These are phyloP conservation scores for Melieria crassipennis DNA, from an alignment of 2,888 invertebrate genomes.

Conservation along the genomic window DNA sequence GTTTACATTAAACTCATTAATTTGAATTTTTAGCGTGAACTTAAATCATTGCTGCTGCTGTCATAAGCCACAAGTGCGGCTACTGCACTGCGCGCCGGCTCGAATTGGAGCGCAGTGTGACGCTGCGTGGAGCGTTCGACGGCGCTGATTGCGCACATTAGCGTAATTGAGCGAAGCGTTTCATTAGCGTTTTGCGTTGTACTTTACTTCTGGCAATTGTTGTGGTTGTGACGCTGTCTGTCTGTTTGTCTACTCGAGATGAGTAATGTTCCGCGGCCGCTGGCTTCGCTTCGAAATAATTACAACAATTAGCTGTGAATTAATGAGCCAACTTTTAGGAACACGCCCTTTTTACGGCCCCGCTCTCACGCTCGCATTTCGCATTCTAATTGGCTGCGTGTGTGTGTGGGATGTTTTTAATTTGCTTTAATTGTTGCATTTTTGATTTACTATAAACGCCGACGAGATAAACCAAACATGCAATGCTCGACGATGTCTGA, in stretches of 20 bases:
- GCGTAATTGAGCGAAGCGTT: neutral
- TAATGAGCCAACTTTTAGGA: conserved; percentile 8
- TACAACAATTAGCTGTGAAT: conserved; percentile 6
- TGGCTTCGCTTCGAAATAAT: neutral
- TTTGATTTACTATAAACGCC: too few species aligned
- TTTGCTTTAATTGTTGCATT: too few species aligned
- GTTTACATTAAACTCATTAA: conserved; percentile 27
- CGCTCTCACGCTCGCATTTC: neutral
- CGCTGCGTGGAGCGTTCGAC: too few species aligned
- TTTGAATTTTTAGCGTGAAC: conserved; percentile 13
- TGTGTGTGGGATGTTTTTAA: neutral
- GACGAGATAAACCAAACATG: too few species aligned
- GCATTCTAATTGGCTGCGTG: neutral
- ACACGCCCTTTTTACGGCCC: conserved; percentile 15
- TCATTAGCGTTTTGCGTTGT: neutral
- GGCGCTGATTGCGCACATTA: neutral
- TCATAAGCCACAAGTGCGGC: neutral
- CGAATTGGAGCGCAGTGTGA: too few species aligned
- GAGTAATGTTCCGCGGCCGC: too few species aligned
- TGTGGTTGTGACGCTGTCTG: too few species aligned
- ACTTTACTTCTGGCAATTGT: too few species aligned
- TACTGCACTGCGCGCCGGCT: too few species aligned
- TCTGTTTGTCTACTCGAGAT: too few species aligned
- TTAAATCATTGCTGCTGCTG: conserved; percentile 18
- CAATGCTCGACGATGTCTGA: too few species aligned